These are phyloP conservation scores for Bubo scandiacus DNA, from an alignment of 2,113 vertebrate genomes.

Conservation along the genomic window DNA sequence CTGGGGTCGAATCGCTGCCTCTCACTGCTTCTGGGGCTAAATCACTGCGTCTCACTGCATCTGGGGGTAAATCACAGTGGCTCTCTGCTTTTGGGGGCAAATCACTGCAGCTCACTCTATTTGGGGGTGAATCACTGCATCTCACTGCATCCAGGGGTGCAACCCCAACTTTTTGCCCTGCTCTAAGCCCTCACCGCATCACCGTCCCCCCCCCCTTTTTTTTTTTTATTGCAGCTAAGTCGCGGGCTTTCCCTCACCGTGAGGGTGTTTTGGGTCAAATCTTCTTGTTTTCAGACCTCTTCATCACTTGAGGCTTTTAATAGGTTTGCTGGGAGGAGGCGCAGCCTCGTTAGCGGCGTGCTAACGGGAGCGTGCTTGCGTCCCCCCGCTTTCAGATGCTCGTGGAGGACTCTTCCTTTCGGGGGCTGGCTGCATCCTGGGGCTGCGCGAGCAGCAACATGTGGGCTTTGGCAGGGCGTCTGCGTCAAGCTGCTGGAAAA, in stretches of 20 bases:
- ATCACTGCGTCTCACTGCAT: neutral
- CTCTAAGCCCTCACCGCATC: accelerated
- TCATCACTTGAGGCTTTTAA: neutral
- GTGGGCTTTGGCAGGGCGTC: conserved; percentile 40
- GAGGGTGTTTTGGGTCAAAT: neutral
- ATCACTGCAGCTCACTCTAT: neutral
- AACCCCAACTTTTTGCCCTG: neutral
- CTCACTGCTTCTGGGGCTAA: neutral
- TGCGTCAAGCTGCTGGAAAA: neutral
- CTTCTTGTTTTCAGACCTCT: neutral
- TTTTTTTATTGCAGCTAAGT: accelerated
- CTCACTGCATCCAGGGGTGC: neutral
- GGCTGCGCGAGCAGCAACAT: neutral
- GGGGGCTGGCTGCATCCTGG: neutral
- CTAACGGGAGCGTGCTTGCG: accelerated
- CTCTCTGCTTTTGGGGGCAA: neutral
- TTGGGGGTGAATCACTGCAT: neutral
- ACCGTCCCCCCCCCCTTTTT: accelerated
- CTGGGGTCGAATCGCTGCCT: neutral
- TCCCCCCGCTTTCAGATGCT: neutral
- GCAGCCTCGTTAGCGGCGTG: accelerated
- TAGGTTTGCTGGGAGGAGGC: neutral
- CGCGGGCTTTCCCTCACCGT: accelerated
- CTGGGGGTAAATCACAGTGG: neutral
- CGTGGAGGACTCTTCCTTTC: neutral